These are phyloP conservation scores for Myopa tessellatipennis DNA, from an alignment of 2,888 invertebrate genomes.

Conservation along the genomic window DNA sequence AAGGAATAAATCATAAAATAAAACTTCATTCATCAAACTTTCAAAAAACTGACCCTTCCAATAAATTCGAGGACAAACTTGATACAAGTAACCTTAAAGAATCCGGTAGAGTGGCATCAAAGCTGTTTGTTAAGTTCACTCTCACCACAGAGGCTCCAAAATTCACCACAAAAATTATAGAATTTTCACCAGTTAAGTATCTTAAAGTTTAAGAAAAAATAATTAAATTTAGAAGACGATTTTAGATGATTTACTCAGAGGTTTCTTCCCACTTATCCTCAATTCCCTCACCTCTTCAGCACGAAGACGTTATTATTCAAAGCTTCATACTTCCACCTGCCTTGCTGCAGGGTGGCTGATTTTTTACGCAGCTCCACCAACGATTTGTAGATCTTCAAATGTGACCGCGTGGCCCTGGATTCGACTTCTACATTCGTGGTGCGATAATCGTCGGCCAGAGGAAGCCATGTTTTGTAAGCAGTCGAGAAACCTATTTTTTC, in stretches of 20 bases:
- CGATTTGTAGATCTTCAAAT: conserved; percentile 73
- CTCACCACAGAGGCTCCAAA: conserved; percentile 48
- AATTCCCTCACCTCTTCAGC: conserved; percentile 56
- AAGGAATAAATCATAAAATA: not conserved
- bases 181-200: conserved; percentile 49
- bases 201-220: conserved; percentile 22
- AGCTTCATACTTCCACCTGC: conserved; percentile 57
- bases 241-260: too few relatives aligned
- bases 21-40: not conserved
- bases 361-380: conserved; percentile 66
- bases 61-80: conserved; percentile 45
- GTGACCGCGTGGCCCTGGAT: conserved; percentile 67
- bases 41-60: conserved; percentile 32
- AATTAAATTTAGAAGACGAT: not conserved
- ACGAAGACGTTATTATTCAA: conserved; percentile 56
- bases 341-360: conserved; percentile 57
- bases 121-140: conserved; percentile 48
- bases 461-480: conserved; percentile 61
- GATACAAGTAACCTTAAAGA: conserved; percentile 44
- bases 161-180: conserved; percentile 57
- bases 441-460: conserved; percentile 71
- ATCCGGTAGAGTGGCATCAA: conserved; percentile 45
- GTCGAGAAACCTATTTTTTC: conserved; percentile 52
- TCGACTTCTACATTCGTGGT: conserved; percentile 72
- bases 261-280: not conserved